These are phyloP conservation scores for Fistularia tabacaria DNA, from an alignment of 2,797 vertebrate genomes.

Conservation along the genomic window DNA sequence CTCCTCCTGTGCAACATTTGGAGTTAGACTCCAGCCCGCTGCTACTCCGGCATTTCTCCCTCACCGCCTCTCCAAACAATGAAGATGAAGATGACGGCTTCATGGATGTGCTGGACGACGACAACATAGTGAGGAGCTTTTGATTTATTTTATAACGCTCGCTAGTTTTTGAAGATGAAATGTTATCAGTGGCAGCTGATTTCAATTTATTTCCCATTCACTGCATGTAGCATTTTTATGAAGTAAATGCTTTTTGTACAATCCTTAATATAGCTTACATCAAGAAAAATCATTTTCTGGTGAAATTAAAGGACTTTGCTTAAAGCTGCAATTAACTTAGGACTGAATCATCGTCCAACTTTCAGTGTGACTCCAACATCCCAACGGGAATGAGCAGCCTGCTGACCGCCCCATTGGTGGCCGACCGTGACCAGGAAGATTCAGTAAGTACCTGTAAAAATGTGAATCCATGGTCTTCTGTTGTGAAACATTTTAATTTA, in stretches of 20 bases:
- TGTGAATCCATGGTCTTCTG: background rate
- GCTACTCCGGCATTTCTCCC: slow-evolving; percentile 71
- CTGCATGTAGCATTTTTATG: no score
- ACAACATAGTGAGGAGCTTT: slow-evolving; percentile 61
- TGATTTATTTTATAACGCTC: no score
- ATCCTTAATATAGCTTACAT: no score
- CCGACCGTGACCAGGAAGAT: slow-evolving; percentile 45
- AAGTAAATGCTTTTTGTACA: no score
- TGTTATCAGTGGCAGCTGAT: no score
- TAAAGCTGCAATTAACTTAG: background rate
- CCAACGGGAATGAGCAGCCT: slow-evolving; percentile 80
- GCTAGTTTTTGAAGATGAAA: no score
- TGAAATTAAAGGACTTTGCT: no score
- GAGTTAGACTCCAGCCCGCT: slow-evolving; percentile 70
- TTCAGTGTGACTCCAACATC: slow-evolving; percentile 66
- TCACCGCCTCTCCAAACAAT: slow-evolving; percentile 59
- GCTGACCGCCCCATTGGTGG: slow-evolving; percentile 80
- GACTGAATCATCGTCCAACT: background rate
- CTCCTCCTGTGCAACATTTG: slow-evolving; percentile 41
- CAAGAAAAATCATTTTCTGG: no score
- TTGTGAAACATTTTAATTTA: no score
- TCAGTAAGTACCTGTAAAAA: slow-evolving; percentile 58
- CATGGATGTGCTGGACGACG: slow-evolving; percentile 82
- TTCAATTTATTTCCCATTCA: no score
- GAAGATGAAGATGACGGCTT: slow-evolving; percentile 87